Evolutionary conservation across 2,888 invertebrate genomes (phyloP), one percentile per base, ranked within the genome.

Genomic region (Ernsta delagoae): DNA sequence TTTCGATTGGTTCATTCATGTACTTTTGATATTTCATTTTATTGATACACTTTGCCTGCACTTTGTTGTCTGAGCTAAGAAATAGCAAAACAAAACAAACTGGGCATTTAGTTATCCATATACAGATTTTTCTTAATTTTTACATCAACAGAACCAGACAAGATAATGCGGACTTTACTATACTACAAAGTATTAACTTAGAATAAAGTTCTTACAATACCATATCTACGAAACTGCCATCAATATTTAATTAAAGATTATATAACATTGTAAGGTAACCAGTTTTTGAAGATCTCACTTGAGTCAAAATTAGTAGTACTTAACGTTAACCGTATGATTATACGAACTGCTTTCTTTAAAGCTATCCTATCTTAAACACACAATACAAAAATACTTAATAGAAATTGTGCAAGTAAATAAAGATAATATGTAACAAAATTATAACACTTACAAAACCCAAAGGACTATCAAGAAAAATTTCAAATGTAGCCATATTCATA

Each of bases 371-470:
- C 34, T 59, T 59, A 50, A n/a, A 34, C 54, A 66, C 11, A 59
- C 41, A 60, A 41, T 43, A 60, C 53, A 7, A 43, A 43, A 60
- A 66, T 34, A 59, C 9, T 12, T 41, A 54, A 34, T 45, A 60
- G 53, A 67, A 67, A 67, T 67, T 67, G 67, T 67, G 61, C 67
- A 65, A 41, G 39, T 7, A 67, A 66, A 59, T 34, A 54, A 66
- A 60, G 31, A n/a, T n/a, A n/a, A 48, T 34, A 60, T 60, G 7
- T n/a, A 54, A 59, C 50, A 66, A 5, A 45, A 67, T 12, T 24
- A 64, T n/a, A n/a, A 60, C 9, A 60, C 24, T n/a, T 60, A 16
- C 34, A 8, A 36, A 54, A 54, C 7, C 9, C 43, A 60, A 43
- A 60, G 8, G 2, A 39, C 12, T 59, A 56, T 6, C 16, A 16